Conservation (phyloP, 1,140 invertebrate genomes). For the Araneus ventricosus region DNA sequence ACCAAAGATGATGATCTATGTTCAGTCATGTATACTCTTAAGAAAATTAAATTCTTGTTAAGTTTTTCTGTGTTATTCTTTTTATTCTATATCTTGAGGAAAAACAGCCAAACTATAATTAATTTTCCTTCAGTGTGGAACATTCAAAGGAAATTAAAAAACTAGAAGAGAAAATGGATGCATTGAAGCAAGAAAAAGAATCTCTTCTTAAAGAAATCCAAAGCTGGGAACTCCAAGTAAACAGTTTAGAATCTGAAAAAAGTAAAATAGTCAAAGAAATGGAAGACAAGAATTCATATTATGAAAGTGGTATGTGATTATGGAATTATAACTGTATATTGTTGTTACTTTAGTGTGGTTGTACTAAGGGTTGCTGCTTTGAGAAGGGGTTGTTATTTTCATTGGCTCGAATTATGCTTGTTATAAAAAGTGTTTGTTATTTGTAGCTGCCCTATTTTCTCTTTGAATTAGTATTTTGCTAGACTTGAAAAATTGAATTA, state of each 20-base stretch:
- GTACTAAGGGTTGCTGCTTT: too few relatives aligned
- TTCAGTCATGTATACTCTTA: too few relatives aligned
- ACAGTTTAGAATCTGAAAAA: constrained; percentile 21
- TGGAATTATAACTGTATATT: too few relatives aligned
- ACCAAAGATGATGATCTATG: too few relatives aligned
- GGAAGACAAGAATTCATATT: background rate
- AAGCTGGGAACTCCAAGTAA: constrained; percentile 3
- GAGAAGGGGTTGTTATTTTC: too few relatives aligned
- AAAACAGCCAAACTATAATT: too few relatives aligned
- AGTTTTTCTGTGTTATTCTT: background rate
- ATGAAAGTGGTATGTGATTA: constrained; percentile 42
- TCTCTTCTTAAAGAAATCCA: background rate
- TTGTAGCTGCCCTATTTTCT: too few relatives aligned
- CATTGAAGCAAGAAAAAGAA: constrained; percentile 48
- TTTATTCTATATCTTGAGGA: background rate
- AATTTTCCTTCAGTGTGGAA: background rate
- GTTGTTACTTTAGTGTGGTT: too few relatives aligned
- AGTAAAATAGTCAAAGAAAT: constrained; percentile 54
- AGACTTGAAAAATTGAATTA: too few relatives aligned
- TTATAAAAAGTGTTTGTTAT: too few relatives aligned
- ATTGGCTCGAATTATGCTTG: too few relatives aligned
- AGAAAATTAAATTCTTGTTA: background rate
- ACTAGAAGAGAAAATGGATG: constrained; percentile 45
- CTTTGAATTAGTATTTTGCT: too few relatives aligned
- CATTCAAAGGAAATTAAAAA: constrained; percentile 35